phyloP scores from a whole-genome alignment of 2,797 vertebrate genomes.

The Falco berigora region DNA sequence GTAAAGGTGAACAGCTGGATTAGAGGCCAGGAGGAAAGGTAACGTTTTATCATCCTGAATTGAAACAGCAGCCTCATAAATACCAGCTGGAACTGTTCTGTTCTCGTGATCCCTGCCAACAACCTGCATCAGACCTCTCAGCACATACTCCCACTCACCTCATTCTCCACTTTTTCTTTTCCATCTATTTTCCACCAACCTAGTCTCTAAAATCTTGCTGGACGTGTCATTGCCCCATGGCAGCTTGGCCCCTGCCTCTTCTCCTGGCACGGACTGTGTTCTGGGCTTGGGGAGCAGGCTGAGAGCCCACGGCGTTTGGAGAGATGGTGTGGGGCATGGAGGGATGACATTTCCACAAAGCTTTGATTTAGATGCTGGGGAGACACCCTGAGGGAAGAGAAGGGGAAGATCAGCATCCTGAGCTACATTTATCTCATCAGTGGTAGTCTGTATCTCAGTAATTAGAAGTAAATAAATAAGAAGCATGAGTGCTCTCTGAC shows the following conservation, averaged over 20 bases:
- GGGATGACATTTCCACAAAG: not conserved
- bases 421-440: constrained; percentile 16
- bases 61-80: not conserved
- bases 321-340: not conserved
- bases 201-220: not conserved
- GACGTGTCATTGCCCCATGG: not conserved
- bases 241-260: not conserved
- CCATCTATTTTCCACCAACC: not conserved
- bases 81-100: not conserved
- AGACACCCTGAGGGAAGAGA: not conserved
- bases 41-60: not conserved
- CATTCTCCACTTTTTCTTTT: not conserved
- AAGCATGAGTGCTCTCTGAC: not conserved
- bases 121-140: not conserved
- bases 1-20: not conserved
- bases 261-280: not conserved
- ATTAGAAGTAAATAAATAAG: constrained; percentile 41
- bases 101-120: not conserved
- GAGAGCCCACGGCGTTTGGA: accelerated
- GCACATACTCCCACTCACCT: not conserved
- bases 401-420: not conserved
- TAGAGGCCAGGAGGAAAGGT: not conserved
- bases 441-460: not conserved
- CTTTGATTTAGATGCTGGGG: not conserved
- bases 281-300: not conserved